Conservation (phyloP, 2,888 invertebrate species). For the Vesta saturnalis region DNA sequence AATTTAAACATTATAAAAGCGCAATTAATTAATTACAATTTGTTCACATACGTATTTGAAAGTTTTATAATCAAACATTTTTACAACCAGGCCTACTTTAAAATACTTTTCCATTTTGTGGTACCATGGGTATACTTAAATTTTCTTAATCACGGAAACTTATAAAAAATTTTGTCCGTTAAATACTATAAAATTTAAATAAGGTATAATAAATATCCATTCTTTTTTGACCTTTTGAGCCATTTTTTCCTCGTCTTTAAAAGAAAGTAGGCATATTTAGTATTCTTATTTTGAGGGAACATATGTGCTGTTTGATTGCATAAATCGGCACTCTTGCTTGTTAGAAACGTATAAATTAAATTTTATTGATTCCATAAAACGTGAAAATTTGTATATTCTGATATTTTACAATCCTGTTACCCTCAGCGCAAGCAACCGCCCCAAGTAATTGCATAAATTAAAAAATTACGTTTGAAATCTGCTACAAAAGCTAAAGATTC, state of each 20-base stretch:
- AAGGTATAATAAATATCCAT: constrained; percentile 20
- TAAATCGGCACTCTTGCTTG: neutral
- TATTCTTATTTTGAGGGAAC: constrained; percentile 6
- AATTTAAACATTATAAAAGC: constrained; percentile 11
- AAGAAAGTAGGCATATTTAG: constrained; percentile 24
- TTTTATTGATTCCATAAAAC: constrained; percentile 9
- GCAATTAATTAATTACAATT: constrained; percentile 15
- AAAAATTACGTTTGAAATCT: neutral
- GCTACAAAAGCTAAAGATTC: neutral
- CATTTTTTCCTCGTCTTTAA: constrained; percentile 12
- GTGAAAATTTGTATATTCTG: neutral
- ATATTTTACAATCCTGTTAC: neutral
- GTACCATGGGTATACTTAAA: too few species aligned
- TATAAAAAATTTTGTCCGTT: constrained; percentile 20
- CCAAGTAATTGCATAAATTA: neutral
- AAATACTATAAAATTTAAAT: constrained; percentile 31
- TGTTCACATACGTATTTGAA: constrained; percentile 15
- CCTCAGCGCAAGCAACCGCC: neutral
- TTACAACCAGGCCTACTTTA: constrained; percentile 11
- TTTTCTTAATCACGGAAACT: constrained; percentile 25
- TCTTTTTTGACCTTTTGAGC: constrained; percentile 24
- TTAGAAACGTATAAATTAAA: neutral
- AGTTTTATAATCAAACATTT: constrained; percentile 14
- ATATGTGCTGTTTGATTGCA: constrained; percentile 5
- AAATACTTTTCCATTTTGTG: constrained; percentile 10